phyloP scores from a whole-genome alignment of 2,888 invertebrate species.

The Andricus quercusramuli region DNA sequence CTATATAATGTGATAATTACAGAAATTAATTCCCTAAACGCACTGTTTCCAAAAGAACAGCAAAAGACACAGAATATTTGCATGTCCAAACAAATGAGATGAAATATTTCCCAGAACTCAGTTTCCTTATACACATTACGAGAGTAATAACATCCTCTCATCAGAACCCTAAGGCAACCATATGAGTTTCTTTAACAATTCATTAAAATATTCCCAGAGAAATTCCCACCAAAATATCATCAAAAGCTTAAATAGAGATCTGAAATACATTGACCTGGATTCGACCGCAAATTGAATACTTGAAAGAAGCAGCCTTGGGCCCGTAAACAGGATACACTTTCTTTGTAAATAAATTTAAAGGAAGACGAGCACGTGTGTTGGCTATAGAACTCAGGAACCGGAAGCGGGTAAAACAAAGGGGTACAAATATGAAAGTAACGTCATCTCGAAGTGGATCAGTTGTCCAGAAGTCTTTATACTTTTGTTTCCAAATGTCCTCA shows the following conservation, averaged over 20 bases:
- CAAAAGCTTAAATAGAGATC: not conserved
- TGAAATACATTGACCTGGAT: conserved; percentile 24
- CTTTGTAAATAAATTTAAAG: conserved; percentile 2
- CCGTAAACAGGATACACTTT: not conserved
- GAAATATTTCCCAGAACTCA: not conserved
- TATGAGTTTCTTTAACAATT: not conserved
- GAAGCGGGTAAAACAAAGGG: not conserved
- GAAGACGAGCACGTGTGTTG: conserved; percentile 6
- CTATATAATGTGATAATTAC: too few relatives aligned
- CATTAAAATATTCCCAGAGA: not conserved
- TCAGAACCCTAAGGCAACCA: not conserved
- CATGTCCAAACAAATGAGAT: too few relatives aligned
- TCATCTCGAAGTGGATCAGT: not conserved
- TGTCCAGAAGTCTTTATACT: too few relatives aligned
- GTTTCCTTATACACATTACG: not conserved
- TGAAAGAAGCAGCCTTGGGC: not conserved
- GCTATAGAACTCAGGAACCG: not conserved
- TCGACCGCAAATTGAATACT: conserved; percentile 21
- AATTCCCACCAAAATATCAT: not conserved
- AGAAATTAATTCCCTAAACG: not conserved
- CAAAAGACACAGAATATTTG: not conserved
- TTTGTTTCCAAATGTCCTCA: too few relatives aligned
- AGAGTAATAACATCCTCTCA: conserved; percentile 14
- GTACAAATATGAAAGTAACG: not conserved
- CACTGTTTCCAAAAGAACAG: not conserved